Base-by-base conservation (phyloP, 2,888 invertebrate genomes). In the Rhogogaster chlorosoma region DNA sequence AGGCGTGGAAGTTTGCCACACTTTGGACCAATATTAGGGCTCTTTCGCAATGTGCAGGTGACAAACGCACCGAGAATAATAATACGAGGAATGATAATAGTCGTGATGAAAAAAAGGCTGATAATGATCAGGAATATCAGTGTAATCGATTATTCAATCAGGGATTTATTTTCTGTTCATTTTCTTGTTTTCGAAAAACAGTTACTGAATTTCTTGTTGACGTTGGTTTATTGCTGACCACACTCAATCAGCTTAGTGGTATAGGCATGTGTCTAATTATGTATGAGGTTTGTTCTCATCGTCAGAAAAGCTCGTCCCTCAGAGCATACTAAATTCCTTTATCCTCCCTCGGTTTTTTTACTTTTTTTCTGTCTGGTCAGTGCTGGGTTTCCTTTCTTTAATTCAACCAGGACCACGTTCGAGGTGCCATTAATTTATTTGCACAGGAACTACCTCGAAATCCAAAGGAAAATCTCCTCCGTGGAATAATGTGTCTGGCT, bases 1-100 rank as follows among this genome's bases (percentile, higher is more conserved):
- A 61, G 38, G 80, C 61, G 80, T 80, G 22, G 36, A n/a, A 80
- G 57, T 80, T 61, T 80, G 61, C 61, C 61, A 42, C 22, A 61
- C n/a, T 57, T 61, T 61, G 36, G 57, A 26, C 36, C 61, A 57
- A 80, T 80, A 61, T 61, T 38, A 80, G n/a, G 80, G 61, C 26
- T 61, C 80, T 36, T 38, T 32, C 57, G 22, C 80, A 80, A 36
- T 38, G 32, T 36, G 80, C 61, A 61, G 57, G 57, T 80, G 80
- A 61, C 61, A 38, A 61, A 80, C 57, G 57, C 22, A 36, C 22
- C 32, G 7, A 12, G 80, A 57, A 80, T 80, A 57, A 80, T 80
- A 26, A 80, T 38, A 38, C 22, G 12, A 22, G 10, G 22, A 26
- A 38, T 32, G 0, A 49, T 26, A 78, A 42, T 36, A 36, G 32